These are phyloP conservation scores for Cosmia pyralina DNA, from an alignment of 2,888 invertebrate species.

Conservation along the genomic window DNA sequence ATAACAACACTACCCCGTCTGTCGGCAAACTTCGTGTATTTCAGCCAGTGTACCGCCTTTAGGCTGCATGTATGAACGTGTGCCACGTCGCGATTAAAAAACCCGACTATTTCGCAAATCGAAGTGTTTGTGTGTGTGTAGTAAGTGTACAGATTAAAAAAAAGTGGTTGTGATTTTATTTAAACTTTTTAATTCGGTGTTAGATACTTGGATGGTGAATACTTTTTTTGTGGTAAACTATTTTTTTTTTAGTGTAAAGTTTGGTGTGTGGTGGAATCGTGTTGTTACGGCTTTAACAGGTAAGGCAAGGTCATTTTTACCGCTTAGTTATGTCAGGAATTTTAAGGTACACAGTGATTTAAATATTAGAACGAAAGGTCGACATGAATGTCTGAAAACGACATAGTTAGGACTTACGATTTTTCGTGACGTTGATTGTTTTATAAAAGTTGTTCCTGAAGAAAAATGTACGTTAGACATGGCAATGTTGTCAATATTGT, in stretches of 20 bases:
- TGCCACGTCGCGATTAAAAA: slow-evolving; percentile 37
- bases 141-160: slow-evolving; percentile 58
- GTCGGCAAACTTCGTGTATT: slow-evolving; percentile 67
- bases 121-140: slow-evolving; percentile 65
- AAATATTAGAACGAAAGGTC: slow-evolving; percentile 44
- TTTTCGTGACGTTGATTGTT: slow-evolving; percentile 7
- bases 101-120: slow-evolving; percentile 67
- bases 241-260: slow-evolving; percentile 55
- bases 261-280: slow-evolving; percentile 55
- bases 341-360: slow-evolving; percentile 44
- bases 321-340: slow-evolving; percentile 52
- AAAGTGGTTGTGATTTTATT: slow-evolving; percentile 72
- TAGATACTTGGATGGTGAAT: slow-evolving; percentile 36
- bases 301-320: slow-evolving; percentile 62
- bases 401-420: slow-evolving; percentile 8
- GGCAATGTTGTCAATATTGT: slow-evolving; percentile 2
- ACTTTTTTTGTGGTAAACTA: slow-evolving; percentile 43
- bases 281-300: slow-evolving; percentile 56
- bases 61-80: slow-evolving; percentile 65
- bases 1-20: slow-evolving; percentile 47
- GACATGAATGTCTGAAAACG: slow-evolving; percentile 19
- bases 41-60: slow-evolving; percentile 71
- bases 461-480: not conserved
- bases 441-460: slow-evolving; percentile 16
- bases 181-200: slow-evolving; percentile 54